Evolutionary conservation across 2,113 vertebrate species (phyloP), one percentile per base, ranked within the genome.

Genomic region (Solea solea): DNA sequence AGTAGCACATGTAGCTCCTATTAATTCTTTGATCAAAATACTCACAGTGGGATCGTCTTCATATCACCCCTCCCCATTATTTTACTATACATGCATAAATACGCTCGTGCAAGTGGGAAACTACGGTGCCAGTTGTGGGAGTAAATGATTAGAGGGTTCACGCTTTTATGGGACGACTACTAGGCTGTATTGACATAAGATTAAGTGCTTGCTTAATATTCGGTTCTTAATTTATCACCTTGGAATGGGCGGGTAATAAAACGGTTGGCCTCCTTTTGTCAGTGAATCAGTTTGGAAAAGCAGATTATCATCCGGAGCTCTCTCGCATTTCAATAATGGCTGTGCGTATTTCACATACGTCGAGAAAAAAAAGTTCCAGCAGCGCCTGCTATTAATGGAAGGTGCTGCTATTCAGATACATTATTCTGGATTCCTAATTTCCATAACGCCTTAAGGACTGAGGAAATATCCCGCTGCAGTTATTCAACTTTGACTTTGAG

Each of bases 401-500:
- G 54, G 14, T 56, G 56, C 72, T 59, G 25, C 34, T 34, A 34
- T 58, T 42, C 40, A 65, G 16, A 61, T 3, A 44, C 21, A 64
- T 60, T 76, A 66, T 11, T 68, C 46, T 34, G 13, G 1, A 71
- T 52, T 55, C 56, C 27, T 27, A 70, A 49, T 72, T 55, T 60
- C 27, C 34, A n/a, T 28, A 72, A 73, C 1, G 66, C 78, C 46
- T 34, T 34, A 21, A 27, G 74, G 78, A 64, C 41, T 53, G 12
- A 14, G 46, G 64, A 65, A 82, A 80, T 76, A 75, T 85, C 55
- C 56, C 55, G 69, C 52, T 64, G 16, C 41, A 59, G 59, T 64
- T 74, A 75, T 66, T 69, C 65, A 63, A 70, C 61, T 73, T 71
- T 78, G 15, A 76, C 81, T 77, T 82, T 68, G 55, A 69, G 72